Evolutionary conservation across 2,797 vertebrate genomes (phyloP).

Genomic region (Tiaroga cobitis): DNA sequence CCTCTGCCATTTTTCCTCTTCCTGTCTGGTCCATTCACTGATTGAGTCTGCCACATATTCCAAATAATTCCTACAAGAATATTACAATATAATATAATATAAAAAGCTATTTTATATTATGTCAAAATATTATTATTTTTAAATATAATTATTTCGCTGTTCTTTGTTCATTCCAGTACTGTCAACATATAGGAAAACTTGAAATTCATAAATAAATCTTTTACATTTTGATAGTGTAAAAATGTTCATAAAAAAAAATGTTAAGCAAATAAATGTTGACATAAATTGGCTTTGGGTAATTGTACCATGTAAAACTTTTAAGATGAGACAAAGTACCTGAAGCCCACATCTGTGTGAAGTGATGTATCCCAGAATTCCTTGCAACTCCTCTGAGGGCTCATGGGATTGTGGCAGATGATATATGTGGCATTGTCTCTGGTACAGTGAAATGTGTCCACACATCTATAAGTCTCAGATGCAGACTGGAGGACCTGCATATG

Average conservation of each 20-base stretch:
- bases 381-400: slow-evolving; percentile 75
- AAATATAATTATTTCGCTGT: background rate
- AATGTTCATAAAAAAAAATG: too few relatives aligned
- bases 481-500: slow-evolving; percentile 81
- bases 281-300: background rate
- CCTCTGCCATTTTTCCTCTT: slow-evolving; percentile 81
- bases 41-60: slow-evolving; percentile 84
- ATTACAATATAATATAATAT: background rate
- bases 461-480: slow-evolving; percentile 81
- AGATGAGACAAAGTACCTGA: slow-evolving; percentile 81
- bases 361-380: slow-evolving; percentile 81
- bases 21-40: slow-evolving; percentile 82
- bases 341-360: slow-evolving; percentile 89
- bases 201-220: too few relatives aligned
- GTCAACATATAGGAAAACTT: background rate
- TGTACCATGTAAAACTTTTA: background rate
- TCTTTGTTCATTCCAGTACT: background rate
- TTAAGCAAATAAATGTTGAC: too few relatives aligned
- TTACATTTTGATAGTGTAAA: too few relatives aligned
- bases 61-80: slow-evolving; percentile 82
- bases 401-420: slow-evolving; percentile 89
- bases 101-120: too few relatives aligned
- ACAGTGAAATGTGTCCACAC: slow-evolving; percentile 84
- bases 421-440: slow-evolving; percentile 82
- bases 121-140: too few relatives aligned